A percentile compares a stretch with the other conserved stretches of the same genome.
Evolutionary conservation across 2,888 invertebrate species (phyloP).

Genomic region (Thereva nobilitata): DNA sequence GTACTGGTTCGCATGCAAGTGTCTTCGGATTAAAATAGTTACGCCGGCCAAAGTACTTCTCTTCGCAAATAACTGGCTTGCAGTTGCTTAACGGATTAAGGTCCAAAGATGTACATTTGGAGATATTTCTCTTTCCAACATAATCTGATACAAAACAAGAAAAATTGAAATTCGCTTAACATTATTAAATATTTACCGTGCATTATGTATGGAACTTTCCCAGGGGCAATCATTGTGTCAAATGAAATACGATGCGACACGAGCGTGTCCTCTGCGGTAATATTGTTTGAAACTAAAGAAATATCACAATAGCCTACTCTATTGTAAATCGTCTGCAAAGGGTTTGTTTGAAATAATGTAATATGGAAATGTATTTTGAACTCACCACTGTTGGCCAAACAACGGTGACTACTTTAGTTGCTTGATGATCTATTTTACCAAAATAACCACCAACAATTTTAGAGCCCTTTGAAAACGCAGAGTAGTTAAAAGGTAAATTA

Average conservation of each 20-base stretch:
- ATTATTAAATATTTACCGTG: slow-evolving; percentile 6
- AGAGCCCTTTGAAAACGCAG: slow-evolving; percentile 43
- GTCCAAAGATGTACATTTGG: slow-evolving; percentile 55
- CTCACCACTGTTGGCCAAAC: slow-evolving; percentile 54
- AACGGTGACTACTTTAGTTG: slow-evolving; percentile 48
- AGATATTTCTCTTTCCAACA: slow-evolving; percentile 17
- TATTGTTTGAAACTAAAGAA: slow-evolving; percentile 41
- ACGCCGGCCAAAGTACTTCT: slow-evolving; percentile 61
- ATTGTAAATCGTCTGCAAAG: slow-evolving; percentile 51
- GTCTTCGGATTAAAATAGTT: slow-evolving; percentile 59
- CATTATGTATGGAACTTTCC: not conserved
- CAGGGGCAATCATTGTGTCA: slow-evolving; percentile 34
- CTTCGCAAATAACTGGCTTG: slow-evolving; percentile 61
- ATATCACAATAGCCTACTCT: slow-evolving; percentile 53
- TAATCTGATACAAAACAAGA: slow-evolving; percentile 17
- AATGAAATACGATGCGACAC: slow-evolving; percentile 28
- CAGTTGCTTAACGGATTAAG: slow-evolving; percentile 60
- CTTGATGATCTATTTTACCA: slow-evolving; percentile 49
- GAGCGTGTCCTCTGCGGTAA: not conserved
- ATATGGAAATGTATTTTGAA: not conserved
- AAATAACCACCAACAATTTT: slow-evolving; percentile 53
- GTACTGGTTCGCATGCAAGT: slow-evolving; percentile 48
- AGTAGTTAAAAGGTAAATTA: not conserved
- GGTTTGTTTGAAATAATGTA: slow-evolving; percentile 1
- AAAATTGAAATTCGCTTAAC: slow-evolving; percentile 2